A percentile compares a stretch with the other conserved stretches of the same genome.
phyloP scores from a whole-genome alignment of 2,797 vertebrate species.

The Eleutherodactylus coqui region DNA sequence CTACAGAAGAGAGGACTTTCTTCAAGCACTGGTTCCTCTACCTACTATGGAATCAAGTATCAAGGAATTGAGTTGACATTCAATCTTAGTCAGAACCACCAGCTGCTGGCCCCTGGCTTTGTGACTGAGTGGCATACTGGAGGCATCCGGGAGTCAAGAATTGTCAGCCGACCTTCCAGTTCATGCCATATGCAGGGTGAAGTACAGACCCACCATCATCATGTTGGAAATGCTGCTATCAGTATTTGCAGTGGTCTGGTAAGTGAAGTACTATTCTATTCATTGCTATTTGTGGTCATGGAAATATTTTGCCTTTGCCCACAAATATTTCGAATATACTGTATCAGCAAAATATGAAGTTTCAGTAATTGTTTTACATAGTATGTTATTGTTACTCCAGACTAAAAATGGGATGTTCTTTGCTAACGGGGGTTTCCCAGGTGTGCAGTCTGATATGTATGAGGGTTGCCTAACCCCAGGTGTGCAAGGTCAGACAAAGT shows the following conservation, averaged over 20 bases:
- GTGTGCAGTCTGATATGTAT: slow-evolving; percentile 42
- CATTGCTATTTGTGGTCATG: neutral
- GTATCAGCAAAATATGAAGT: neutral
- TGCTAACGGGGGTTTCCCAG: slow-evolving; percentile 36
- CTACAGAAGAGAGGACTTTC: slow-evolving; percentile 80
- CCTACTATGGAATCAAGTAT: slow-evolving; percentile 85
- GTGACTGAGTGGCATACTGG: slow-evolving; percentile 84
- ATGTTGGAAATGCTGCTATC: slow-evolving; percentile 83
- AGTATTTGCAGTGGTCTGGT: slow-evolving; percentile 94
- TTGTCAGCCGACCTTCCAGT: slow-evolving; percentile 67
- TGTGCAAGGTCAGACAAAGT: slow-evolving; percentile 35
- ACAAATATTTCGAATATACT: neutral
- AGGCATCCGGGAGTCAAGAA: slow-evolving; percentile 75
- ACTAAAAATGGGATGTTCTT: neutral
- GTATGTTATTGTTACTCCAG: neutral
- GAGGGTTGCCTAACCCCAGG: slow-evolving; percentile 45
- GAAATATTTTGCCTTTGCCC: neutral
- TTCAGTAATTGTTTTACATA: neutral
- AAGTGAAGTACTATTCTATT: slow-evolving; percentile 71
- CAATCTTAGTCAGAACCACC: slow-evolving; percentile 87
- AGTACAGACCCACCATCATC: slow-evolving; percentile 75
- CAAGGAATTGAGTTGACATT: slow-evolving; percentile 80
- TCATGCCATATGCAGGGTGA: slow-evolving; percentile 88
- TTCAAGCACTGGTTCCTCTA: slow-evolving; percentile 59
- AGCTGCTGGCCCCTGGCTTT: slow-evolving; percentile 87